Base-by-base conservation (phyloP, 1,140 invertebrate species). In the Episyrphus balteatus region DNA sequence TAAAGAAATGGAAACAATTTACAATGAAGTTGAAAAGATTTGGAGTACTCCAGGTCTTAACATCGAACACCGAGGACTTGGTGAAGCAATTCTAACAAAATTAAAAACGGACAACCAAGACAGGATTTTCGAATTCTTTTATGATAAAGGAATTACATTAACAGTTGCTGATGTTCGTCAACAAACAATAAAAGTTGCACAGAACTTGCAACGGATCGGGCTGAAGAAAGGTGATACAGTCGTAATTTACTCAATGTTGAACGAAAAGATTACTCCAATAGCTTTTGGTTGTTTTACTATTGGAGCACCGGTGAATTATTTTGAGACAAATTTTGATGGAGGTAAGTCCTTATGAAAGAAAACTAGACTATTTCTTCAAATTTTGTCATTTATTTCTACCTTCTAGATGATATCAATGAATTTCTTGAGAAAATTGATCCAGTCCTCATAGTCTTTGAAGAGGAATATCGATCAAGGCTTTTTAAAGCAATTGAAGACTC, bases 61-160 rank as follows among this genome's bases (percentile, higher is more conserved):
- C n/a, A n/a, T n/a, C n/a, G n/a, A n/a, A n/a, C n/a, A n/a, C 8
- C 8, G 21, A 3, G 8, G 21, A 5, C 21, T 26, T 26, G 21
- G 21, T 26, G 21, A 26, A 26, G 21, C 21, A 5, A 26, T 26
- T 26, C 8, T 26, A 8, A 26, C 21, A 26, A 26, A 26, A 26
- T 26, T 26, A 26, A 3, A 26, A 5, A 8, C 3, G 8, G 21
- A 26, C 21, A 26, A 26, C 8, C 21, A 3, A 8, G 37, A 44
- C 19, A 43, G 44, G 31, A 12, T 49, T 3, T 17, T 49, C n/a
- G 47, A 49, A 31, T 14, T 44, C 26, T 49, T 42, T 26, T 42
- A 39, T 10, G 47, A 48, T 30, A 44, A 21, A 6, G 42, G 36
- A n/a, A 3, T 21, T 2, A 6, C 0, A 1, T 12, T 14, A 5